Base-by-base conservation (phyloP, 2,888 invertebrate species). In the Nomada hirtipes region DNA sequence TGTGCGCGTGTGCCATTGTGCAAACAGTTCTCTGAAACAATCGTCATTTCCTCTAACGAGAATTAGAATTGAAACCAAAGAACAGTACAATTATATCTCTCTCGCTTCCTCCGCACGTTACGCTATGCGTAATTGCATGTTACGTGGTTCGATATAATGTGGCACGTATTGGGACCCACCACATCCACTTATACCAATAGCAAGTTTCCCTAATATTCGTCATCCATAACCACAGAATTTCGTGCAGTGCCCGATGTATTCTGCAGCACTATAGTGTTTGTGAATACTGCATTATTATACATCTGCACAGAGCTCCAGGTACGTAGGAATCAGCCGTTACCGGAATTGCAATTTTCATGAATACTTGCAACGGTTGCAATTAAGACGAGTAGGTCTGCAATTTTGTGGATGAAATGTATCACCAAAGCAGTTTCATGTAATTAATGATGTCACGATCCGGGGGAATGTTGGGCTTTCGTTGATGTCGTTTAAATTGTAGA, bases 121-220 rank as follows among this genome's bases (percentile, higher is more conserved):
- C 55, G 50, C 20, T n/a, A 68, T n/a, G 64, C 29, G 36, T 55
- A 67, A 77, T 71, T 79, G 55, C 42, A 78, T 55, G 67, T 67
- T 71, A 52, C 63, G 69, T 29, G 76, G 55, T 55, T 69, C 64
- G 74, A 50, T 70, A 36, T 50, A 74, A 74, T 15, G 20, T 18
- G 64, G 42, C 47, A n/a, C 11, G 50, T 63, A 64, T 63, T 53
- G 52, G 57, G n/a, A n/a, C 59, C 23, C 44, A 69, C 79, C 52
- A 2, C 63, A 74, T 69, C 69, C 79, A 79, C 70, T 79, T 64
- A 73, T 50, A 79, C 60, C 68, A 53, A 47, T 44, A 50, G 52
- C 52, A 65, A 73, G 68, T 79, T 70, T 53, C 29, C 53, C 74
- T 79, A 81, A 81, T 79, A 50, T 69, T 60, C 73, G 60, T 74